Evolutionary conservation across 2,888 invertebrate genomes (phyloP), one percentile per base, ranked within the genome.

Genomic region (Euzophera pinguis): DNA sequence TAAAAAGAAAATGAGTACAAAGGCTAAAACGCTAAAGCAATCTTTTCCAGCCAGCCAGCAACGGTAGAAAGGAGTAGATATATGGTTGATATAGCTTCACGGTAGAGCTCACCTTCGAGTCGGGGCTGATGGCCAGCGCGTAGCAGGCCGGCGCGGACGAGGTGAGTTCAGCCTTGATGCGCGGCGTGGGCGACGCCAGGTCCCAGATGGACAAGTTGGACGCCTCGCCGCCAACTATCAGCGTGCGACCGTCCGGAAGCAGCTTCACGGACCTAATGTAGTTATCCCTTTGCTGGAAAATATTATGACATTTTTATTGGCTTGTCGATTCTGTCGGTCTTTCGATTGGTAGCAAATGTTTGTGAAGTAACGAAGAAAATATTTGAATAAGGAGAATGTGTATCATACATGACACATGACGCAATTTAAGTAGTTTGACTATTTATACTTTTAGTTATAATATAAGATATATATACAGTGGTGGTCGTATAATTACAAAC

Each of bases 201-300:
- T 99, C 98, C 98, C 98, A 99, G 70, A 99, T 97, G 61, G 97
- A 97, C 45, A 99, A 92, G 75, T 97, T 97, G 66, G 96, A 96
- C 12, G 98, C 98, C 84, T 99, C 99, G 10, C 99, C 98, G 42
- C 98, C 98, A 32, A 99, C 98, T 63, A 99, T 97, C 60, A 99
- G 90, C 22, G 98, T 98, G 61, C 97, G 92, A 1, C 98, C 98
- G 76, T 98, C 98, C 0, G 96, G 97, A 56, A 98, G 89, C 22
- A 99, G 90, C 81, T 98, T 98, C 66, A 98, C 98, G 35, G 98
- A 98, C 68, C 98, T 92, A 67, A 98, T 98, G 90, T 98, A 98
- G 90, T 97, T 98, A 85, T 98, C 98, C 64, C 97, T 92, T 94
- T 97, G 97, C 92, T 94, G 84, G 32, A 91, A 91, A 4, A 48